These are phyloP conservation scores for Scolopax bukidnonensis DNA, from an alignment of 2,797 vertebrate genomes.

Conservation along the genomic window DNA sequence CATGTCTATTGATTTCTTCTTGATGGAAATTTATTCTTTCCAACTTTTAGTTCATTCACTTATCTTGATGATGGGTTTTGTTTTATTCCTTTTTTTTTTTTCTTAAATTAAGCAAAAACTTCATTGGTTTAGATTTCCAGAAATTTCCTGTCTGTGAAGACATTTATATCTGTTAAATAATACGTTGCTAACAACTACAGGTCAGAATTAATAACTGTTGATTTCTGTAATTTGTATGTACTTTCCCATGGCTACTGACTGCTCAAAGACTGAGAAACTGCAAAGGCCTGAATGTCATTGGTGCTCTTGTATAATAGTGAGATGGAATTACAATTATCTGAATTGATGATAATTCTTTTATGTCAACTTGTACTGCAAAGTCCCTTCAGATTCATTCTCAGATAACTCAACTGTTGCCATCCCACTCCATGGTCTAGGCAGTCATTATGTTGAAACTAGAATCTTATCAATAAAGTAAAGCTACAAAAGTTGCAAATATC, in stretches of 20 bases:
- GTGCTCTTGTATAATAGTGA: neutral
- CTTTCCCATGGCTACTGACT: neutral
- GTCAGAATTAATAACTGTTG: neutral
- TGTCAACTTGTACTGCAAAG: neutral
- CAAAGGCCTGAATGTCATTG: neutral
- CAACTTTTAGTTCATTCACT: neutral
- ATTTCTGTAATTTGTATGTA: neutral
- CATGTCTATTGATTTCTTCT: neutral
- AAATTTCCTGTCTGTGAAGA: neutral
- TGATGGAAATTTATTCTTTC: neutral
- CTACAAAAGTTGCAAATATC: neutral
- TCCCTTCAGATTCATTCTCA: neutral
- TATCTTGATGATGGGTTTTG: neutral
- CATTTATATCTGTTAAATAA: neutral
- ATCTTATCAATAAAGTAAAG: neutral
- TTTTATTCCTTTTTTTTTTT: neutral
- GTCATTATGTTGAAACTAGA: neutral
- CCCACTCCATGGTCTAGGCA: neutral
- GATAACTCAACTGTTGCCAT: neutral
- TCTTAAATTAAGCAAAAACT: neutral
- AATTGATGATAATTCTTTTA: neutral
- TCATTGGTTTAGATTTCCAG: neutral
- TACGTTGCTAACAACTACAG: neutral
- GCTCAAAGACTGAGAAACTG: neutral
- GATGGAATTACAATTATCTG: neutral